A percentile compares a stretch with the other conserved stretches of the same genome.
Evolutionary conservation across 2,797 vertebrate species (phyloP).

Genomic region (Pterois miles): DNA sequence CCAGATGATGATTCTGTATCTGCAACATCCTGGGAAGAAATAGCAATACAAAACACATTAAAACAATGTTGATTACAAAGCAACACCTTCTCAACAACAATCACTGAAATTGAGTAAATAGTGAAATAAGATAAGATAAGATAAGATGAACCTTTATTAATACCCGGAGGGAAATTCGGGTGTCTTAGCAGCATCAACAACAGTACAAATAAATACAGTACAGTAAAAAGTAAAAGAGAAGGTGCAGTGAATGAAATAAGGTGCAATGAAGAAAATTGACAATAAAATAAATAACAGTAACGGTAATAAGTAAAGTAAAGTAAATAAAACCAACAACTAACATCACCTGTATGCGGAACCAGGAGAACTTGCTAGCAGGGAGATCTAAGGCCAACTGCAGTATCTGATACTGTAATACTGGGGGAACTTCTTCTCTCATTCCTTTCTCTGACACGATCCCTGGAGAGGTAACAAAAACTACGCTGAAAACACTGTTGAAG

Average conservation of each 20-base stretch:
- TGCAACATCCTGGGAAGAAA: conserved; percentile 80
- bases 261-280: too few species aligned
- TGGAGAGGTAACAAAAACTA: conserved; percentile 41
- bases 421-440: conserved; percentile 84
- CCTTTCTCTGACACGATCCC: conserved; percentile 92
- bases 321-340: neutral
- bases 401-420: conserved; percentile 91
- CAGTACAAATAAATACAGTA: too few species aligned
- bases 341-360: conserved; percentile 92
- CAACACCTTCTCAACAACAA: neutral
- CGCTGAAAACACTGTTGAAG: neutral
- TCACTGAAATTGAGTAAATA: neutral
- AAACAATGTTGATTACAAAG: neutral
- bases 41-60: neutral
- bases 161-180: too few species aligned
- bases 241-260: too few species aligned
- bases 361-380: conserved; percentile 94
- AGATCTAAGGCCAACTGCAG: conserved; percentile 94
- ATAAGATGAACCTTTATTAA: too few species aligned
- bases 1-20: conserved; percentile 79
- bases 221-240: too few species aligned
- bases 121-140: too few species aligned
- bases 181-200: too few species aligned
- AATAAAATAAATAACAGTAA: too few species aligned
- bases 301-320: too few species aligned